Conservation (phyloP, 2,113 vertebrate species). For the Heliornis fulica region DNA sequence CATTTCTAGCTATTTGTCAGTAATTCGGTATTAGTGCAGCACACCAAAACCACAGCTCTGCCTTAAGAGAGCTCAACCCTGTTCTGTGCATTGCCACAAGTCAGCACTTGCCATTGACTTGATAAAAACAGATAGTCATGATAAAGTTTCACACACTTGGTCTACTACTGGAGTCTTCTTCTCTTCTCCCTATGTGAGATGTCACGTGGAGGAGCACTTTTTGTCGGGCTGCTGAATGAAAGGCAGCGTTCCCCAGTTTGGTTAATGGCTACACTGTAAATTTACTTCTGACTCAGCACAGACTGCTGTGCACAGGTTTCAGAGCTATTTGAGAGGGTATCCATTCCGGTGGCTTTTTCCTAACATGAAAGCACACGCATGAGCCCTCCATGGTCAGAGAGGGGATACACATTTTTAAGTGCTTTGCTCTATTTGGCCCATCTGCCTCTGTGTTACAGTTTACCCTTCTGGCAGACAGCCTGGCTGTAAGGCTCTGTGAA, state of each 20-base stretch:
- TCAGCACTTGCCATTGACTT: background rate
- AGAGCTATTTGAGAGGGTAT: background rate
- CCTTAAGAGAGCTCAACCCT: background rate
- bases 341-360: background rate
- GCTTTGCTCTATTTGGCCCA: background rate
- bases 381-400: background rate
- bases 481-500: background rate
- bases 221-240: background rate
- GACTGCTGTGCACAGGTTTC: background rate
- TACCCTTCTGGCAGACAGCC: background rate
- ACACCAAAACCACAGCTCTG: background rate
- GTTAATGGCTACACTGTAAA: background rate
- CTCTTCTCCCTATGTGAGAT: background rate
- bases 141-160: background rate
- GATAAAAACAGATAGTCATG: background rate
- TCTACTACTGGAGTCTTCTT: background rate
- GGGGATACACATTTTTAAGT: background rate
- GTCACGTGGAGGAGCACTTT: background rate
- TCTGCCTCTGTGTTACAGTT: background rate
- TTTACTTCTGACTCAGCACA: background rate
- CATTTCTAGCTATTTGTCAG: background rate
- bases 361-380: background rate
- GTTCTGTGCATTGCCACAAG: background rate
- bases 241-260: background rate
- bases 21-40: background rate